Conservation (phyloP, 2,113 vertebrate species). For the Neofelis nebulosa region DNA sequence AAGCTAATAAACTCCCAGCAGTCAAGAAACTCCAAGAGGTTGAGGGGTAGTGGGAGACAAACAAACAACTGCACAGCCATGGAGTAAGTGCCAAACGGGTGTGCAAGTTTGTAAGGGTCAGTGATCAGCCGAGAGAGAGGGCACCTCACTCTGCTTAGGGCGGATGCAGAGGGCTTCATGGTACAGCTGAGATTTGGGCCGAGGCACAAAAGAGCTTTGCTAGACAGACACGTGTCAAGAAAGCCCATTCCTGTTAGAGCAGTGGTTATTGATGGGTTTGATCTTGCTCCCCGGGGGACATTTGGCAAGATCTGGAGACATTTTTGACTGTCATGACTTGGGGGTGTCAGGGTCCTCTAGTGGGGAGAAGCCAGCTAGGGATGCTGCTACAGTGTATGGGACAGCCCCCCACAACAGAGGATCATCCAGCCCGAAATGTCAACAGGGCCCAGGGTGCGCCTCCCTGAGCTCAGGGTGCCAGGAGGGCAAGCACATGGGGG, state of each 20-base stretch:
- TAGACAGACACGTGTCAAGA: background rate
- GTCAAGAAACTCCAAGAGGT: background rate
- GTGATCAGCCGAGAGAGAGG: too few species aligned
- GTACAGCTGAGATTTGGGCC: rapidly evolving
- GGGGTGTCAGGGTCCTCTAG: too few species aligned
- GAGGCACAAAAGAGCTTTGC: background rate
- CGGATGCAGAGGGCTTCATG: background rate
- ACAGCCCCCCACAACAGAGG: background rate
- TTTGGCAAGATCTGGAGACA: background rate
- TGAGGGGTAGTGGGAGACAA: background rate
- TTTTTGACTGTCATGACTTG: background rate
- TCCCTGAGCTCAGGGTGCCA: background rate
- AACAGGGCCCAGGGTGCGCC: background rate
- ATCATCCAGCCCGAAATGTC: background rate
- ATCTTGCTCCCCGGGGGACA: background rate
- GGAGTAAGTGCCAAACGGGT: background rate
- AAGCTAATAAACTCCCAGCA: background rate
- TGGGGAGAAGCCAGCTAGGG: background rate
- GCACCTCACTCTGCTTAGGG: background rate
- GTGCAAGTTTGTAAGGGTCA: background rate
- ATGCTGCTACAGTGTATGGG: rapidly evolving
- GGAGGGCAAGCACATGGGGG: rapidly evolving
- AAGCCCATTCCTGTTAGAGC: background rate
- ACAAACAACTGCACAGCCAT: background rate
- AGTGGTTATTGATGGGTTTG: background rate